These are phyloP conservation scores for Hyposoter dolosus DNA, from an alignment of 2,888 invertebrate species.

Conservation along the genomic window DNA sequence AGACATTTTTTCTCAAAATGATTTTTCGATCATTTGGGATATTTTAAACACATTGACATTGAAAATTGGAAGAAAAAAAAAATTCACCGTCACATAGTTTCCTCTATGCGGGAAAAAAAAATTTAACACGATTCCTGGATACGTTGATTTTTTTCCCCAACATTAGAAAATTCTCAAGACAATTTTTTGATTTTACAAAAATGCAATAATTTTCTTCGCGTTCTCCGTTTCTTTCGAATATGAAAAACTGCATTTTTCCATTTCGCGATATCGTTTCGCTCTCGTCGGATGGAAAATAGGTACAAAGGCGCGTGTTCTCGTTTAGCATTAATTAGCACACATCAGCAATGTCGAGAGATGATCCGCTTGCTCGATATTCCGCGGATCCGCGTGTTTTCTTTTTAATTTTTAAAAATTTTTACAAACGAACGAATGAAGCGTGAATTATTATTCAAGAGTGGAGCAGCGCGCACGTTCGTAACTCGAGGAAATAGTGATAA, in stretches of 20 bases:
- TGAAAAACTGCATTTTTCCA: background rate
- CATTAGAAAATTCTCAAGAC: too few relatives aligned
- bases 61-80: too few relatives aligned
- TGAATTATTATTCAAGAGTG: background rate
- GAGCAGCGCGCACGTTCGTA: background rate
- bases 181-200: too few relatives aligned
- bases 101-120: background rate
- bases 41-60: too few relatives aligned
- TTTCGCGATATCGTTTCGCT: background rate
- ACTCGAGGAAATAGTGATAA: background rate
- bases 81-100: too few relatives aligned
- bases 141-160: background rate
- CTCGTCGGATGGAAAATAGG: background rate
- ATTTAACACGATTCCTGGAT: background rate
- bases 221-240: background rate
- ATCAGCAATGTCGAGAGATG: constrained; percentile 46
- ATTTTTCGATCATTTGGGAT: too few relatives aligned
- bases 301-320: constrained; percentile 58
- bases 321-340: constrained; percentile 66
- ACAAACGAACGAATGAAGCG: background rate
- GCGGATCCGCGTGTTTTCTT: background rate
- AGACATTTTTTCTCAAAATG: too few relatives aligned
- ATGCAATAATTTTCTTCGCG: background rate
- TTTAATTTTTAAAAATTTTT: background rate
- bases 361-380: background rate